phyloP scores from a whole-genome alignment of 1,140 invertebrate species.

The Apolygus lucorum region DNA sequence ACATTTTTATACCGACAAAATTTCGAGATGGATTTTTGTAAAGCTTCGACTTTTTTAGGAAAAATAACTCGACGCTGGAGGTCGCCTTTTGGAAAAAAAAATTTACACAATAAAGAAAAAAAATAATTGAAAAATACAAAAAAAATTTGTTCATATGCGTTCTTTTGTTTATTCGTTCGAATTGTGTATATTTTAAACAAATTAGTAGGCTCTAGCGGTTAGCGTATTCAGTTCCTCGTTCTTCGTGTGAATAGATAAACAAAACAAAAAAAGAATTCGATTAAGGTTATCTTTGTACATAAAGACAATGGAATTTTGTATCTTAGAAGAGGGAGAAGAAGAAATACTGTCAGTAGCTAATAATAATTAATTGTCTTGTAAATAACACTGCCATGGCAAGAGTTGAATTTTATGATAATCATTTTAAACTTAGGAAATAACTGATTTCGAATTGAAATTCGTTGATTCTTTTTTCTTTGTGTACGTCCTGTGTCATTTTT shows the following conservation, averaged over 20 bases:
- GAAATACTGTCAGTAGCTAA: not conserved
- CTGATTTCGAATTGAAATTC: not conserved
- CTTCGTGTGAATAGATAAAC: not conserved
- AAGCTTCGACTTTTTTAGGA: too few relatives aligned
- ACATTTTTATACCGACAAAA: not conserved
- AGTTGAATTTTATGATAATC: not conserved
- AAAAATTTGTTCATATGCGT: too few relatives aligned
- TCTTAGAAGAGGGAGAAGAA: not conserved
- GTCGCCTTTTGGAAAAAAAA: too few relatives aligned
- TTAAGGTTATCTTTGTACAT: not conserved
- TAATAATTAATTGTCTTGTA: not conserved
- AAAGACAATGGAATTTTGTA: too few relatives aligned
- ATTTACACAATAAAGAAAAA: too few relatives aligned
- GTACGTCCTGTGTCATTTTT: not conserved
- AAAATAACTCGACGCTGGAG: too few relatives aligned
- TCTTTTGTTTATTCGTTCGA: too few relatives aligned
- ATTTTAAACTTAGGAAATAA: not conserved
- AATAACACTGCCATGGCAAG: conserved; percentile 12
- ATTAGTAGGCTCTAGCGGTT: not conserved
- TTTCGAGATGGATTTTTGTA: not conserved
- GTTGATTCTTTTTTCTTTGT: not conserved
- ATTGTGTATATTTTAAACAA: not conserved
- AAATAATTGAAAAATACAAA: too few relatives aligned
- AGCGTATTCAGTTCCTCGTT: not conserved
- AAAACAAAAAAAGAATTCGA: not conserved